A percentile compares a stretch with the other conserved stretches of the same genome.
phyloP scores from a whole-genome alignment of 2,888 invertebrate species.

The Lycophotia porphyrea region DNA sequence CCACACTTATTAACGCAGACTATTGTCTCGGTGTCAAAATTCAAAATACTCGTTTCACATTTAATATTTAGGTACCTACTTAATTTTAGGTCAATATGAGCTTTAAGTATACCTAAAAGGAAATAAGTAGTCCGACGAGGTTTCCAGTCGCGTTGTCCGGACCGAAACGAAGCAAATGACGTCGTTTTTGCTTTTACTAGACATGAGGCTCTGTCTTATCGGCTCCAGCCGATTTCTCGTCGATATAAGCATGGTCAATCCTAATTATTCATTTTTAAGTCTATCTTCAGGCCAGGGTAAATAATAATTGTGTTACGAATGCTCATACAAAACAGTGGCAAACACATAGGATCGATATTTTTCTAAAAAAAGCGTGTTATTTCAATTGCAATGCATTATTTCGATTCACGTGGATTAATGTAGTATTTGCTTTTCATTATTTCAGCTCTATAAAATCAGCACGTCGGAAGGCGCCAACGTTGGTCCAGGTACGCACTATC shows the following conservation, averaged over 20 bases:
- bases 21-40: neutral
- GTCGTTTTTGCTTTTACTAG: no score
- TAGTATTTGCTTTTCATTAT: slow-evolving; percentile 11
- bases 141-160: no score
- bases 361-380: no score
- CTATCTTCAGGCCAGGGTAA: no score
- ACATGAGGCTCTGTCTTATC: no score
- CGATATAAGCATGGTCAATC: neutral
- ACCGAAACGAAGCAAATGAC: no score
- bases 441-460: slow-evolving; percentile 85
- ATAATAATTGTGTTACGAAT: neutral
- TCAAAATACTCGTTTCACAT: neutral
- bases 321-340: neutral
- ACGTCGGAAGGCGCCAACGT: slow-evolving; percentile 71
- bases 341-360: neutral
- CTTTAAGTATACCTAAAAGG: neutral
- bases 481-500: slow-evolving; percentile 78
- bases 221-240: neutral
- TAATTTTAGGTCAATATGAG: neutral
- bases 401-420: neutral
- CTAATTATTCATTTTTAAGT: neutral
- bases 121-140: neutral
- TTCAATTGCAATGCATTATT: neutral
- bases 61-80: no score
- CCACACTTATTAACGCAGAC: neutral